phyloP scores from a whole-genome alignment of 2,113 vertebrate genomes.

The Muscicapa adusta region DNA sequence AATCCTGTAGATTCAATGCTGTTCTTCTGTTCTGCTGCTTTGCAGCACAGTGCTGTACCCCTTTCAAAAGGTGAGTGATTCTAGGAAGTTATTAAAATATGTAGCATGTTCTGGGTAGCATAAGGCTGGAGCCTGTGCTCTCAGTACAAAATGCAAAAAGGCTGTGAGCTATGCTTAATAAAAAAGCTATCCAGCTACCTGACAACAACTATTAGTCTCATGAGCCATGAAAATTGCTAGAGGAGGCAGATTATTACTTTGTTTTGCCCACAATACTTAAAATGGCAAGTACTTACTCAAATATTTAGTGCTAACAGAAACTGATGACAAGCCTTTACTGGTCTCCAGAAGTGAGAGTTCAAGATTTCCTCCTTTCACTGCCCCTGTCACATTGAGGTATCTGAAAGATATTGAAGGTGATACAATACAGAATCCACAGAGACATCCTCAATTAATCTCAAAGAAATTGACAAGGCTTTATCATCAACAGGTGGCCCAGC shows the following conservation, averaged over 20 bases:
- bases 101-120: neutral
- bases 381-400: neutral
- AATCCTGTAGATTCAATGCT: neutral
- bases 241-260: neutral
- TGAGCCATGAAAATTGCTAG: neutral
- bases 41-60: neutral
- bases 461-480: neutral
- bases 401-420: neutral
- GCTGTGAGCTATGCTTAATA: neutral
- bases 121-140: neutral
- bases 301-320: constrained; percentile 27
- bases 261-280: constrained; percentile 9
- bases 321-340: neutral
- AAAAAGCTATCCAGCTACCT: neutral
- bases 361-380: neutral
- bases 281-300: constrained; percentile 23
- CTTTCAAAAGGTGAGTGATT: constrained; percentile 17
- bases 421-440: neutral
- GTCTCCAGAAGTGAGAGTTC: neutral
- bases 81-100: constrained; percentile 40
- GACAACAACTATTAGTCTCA: neutral
- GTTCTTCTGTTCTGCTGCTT: neutral
- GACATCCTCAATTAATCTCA: neutral
- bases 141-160: neutral
- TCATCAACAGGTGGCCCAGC: neutral